A percentile compares a stretch with the other conserved stretches of the same genome.
Evolutionary conservation across 2,797 vertebrate species (phyloP).

Genomic region (Enteromius thamalakanensis): DNA sequence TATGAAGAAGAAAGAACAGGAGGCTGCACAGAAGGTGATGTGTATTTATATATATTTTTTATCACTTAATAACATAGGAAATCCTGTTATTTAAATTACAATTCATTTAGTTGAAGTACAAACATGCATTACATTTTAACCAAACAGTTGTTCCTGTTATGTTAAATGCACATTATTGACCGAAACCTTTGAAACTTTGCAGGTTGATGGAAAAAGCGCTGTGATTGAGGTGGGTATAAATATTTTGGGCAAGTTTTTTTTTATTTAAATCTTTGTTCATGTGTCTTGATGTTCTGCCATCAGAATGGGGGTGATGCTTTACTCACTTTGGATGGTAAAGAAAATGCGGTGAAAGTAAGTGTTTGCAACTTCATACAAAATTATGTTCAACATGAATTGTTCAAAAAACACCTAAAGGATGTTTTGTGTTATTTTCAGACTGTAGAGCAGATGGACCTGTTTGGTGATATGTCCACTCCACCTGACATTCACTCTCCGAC

Average conservation of each 20-base stretch:
- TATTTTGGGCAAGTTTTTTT: not conserved
- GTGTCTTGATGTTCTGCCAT: slow-evolving; percentile 53
- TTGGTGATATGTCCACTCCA: slow-evolving; percentile 97
- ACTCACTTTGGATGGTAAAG: slow-evolving; percentile 71
- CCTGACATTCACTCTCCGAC: slow-evolving; percentile 88
- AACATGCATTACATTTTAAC: too few relatives aligned
- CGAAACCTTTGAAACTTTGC: slow-evolving; percentile 49
- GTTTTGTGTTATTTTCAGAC: slow-evolving; percentile 75
- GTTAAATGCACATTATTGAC: not conserved
- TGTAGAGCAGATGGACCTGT: slow-evolving; percentile 90
- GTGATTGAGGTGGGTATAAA: slow-evolving; percentile 78
- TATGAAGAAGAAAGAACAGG: slow-evolving; percentile 88
- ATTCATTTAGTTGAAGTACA: too few relatives aligned
- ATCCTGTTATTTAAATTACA: not conserved
- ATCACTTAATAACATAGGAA: not conserved
- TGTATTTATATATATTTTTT: not conserved
- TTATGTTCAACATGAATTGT: not conserved
- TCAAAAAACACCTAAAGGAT: not conserved
- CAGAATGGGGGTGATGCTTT: slow-evolving; percentile 82
- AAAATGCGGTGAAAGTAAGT: slow-evolving; percentile 78
- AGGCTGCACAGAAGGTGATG: slow-evolving; percentile 70
- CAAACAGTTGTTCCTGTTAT: not conserved
- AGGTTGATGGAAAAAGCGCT: slow-evolving; percentile 81
- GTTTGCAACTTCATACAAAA: not conserved
- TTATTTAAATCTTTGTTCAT: not conserved